phyloP scores from a whole-genome alignment of 2,113 vertebrate species.

The Apeltes quadracus region DNA sequence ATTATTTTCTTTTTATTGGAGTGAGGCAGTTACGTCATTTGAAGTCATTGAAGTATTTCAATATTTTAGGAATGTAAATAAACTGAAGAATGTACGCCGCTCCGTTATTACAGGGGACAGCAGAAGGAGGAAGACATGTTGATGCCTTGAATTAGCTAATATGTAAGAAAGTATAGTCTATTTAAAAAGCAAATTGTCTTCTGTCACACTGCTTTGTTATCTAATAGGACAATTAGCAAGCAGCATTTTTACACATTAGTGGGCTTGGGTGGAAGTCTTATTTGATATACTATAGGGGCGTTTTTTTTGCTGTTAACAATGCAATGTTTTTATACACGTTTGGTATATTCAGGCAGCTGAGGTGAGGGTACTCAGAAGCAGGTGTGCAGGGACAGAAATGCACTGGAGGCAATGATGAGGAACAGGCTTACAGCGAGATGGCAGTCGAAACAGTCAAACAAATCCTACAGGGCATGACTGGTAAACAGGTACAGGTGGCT shows the following conservation, averaged over 20 bases:
- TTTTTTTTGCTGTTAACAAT: constrained; percentile 10
- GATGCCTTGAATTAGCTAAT: no score
- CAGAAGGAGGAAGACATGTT: background rate
- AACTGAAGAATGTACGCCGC: no score
- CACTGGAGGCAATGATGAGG: background rate
- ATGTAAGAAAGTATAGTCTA: background rate
- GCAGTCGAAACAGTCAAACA: background rate
- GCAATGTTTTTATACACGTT: background rate
- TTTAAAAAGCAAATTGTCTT: background rate
- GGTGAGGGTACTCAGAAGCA: background rate
- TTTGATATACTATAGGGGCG: background rate
- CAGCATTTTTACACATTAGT: constrained; percentile 9
- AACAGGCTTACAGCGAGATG: background rate
- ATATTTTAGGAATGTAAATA: no score
- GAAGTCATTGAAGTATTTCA: no score
- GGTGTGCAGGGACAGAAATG: background rate
- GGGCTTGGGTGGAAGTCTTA: constrained; percentile 9
- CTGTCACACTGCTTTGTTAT: constrained; percentile 4
- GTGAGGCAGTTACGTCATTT: background rate
- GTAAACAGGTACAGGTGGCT: constrained; percentile 3
- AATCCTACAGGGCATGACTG: background rate
- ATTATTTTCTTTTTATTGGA: no score
- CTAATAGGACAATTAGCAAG: background rate
- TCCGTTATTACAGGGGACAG: no score
- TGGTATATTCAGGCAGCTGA: background rate